Evolutionary conservation across 2,888 invertebrate genomes (phyloP), one percentile per base, ranked within the genome.

Genomic region (Hedychridium roseum): DNA sequence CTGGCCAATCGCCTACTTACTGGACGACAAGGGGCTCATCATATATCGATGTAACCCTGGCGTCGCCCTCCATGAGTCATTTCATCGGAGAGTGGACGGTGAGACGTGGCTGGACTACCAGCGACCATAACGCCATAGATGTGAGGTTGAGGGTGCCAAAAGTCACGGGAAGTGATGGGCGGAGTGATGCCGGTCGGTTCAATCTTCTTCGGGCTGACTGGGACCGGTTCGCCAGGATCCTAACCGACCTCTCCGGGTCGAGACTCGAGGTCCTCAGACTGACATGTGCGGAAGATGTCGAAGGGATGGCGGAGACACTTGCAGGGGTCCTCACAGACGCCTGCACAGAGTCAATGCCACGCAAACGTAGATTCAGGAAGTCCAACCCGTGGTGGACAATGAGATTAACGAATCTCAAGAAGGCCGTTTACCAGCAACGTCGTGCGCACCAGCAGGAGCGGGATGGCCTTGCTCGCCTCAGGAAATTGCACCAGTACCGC

Each of bases 381-480:
- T 57, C 49, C 43, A 54, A 53, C 17, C 56, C 53, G 27, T 62
- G 58, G 54, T 59, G 57, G 55, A 59, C 54, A 2, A 1, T 4
- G 7, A 39, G 32, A 5, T 23, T 60, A 0, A 56, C 52, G 0
- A 17, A 9, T 5, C 16, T 14, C 2, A 51, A 56, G 20, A 26
- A 21, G 6, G 1, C 1, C 3, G 45, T 36, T 0, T 37, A 50
- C 37, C 31, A 35, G n/a, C 11, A 5, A 7, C 42, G 42, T n/a
- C 37, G 51, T 1, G 39, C 18, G 4, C 46, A 12, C 9, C 48
- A 53, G 23, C 6, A 18, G 14, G 35, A 31, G 18, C 4, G 37
- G 7, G 30, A 21, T 7, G 5, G n/a, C 17, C 21, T 16, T 5
- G 2, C 7, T 14, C 37, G 40, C 32, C 36, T 26, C 4, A 20